Percentiles rank a stretch among this genome's conserved stretches.
These are phyloP conservation scores for Terebella lapidaria DNA, from an alignment of 2,888 invertebrate genomes.

Conservation along the genomic window DNA sequence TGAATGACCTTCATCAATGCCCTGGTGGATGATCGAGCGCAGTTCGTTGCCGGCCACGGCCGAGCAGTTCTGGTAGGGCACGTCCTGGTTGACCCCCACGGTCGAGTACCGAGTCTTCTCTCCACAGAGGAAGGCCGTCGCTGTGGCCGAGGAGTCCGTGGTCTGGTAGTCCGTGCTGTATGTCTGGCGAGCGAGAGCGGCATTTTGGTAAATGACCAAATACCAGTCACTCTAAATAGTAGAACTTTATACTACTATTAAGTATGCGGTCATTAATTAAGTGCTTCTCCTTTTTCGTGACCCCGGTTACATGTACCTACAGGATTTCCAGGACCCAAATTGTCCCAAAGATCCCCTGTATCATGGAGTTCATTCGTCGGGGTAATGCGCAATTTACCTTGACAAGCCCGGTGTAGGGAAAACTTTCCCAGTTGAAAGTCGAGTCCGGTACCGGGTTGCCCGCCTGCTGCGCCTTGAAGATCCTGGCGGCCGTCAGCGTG, in stretches of 20 bases:
- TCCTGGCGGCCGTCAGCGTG: slow-evolving; percentile 42
- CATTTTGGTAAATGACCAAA: no score
- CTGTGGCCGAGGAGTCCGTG: slow-evolving; percentile 83
- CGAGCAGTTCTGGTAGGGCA: slow-evolving; percentile 56
- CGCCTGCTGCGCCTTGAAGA: slow-evolving; percentile 34
- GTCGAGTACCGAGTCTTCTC: slow-evolving; percentile 77
- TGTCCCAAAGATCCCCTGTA: no score
- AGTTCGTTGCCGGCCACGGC: slow-evolving; percentile 2
- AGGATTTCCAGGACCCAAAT: no score
- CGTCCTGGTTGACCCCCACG: slow-evolving; percentile 69
- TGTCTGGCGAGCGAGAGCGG: no score
- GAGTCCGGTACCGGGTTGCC: slow-evolving; percentile 61
- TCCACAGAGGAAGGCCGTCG: slow-evolving; percentile 79
- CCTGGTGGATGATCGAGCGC: background rate
- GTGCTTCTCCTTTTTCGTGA: no score
- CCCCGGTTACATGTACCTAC: no score
- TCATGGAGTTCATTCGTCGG: no score
- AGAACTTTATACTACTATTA: no score
- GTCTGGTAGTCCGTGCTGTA: slow-evolving; percentile 81
- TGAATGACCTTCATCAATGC: slow-evolving; percentile 1
- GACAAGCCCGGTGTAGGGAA: slow-evolving; percentile 66
- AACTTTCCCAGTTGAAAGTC: slow-evolving; percentile 66
- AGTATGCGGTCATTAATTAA: no score
- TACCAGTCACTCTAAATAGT: no score
- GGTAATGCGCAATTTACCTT: no score